Base-by-base conservation (phyloP, 2,888 invertebrate genomes). In the Cylloceria caligata region DNA sequence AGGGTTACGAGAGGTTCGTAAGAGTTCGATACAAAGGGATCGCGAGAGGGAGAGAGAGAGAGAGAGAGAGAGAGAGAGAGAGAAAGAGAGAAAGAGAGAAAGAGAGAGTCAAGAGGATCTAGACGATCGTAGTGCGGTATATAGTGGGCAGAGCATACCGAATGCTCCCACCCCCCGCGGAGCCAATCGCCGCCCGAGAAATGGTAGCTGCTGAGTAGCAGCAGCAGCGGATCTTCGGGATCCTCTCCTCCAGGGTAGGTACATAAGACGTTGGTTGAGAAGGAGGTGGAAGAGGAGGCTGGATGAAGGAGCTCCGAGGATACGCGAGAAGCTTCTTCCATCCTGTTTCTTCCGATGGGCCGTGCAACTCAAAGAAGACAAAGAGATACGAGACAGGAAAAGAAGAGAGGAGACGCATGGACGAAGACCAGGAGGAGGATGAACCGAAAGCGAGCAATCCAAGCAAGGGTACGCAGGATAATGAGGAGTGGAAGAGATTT, bases 101-200 rank as follows among this genome's bases (percentile, higher is more conserved):
- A 57, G 36, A 68, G n/a, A 69, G 24, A 21, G 16, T 16, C 19
- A 30, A 24, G 55, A 36, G 36, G 24, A 52, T 49, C n/a, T n/a
- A n/a, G n/a, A n/a, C n/a, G n/a, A n/a, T 69, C 27, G 27, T 34
- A 34, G 47, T 45, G 34, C 7, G 74, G 73, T 78, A 34, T 42
- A 52, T 67, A 67, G 84, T 85, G 83, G 85, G 77, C 81, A 80
- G 82, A 81, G 75, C 81, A 82, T 81, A 83, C 81, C 62, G 87
- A 90, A 90, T 90, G 89, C 89, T 89, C 88, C 86, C 89, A 89
- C 91, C 92, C 91, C 92, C 92, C 87, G 92, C 91, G 83, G 92
- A 91, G 92, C 91, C 92, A 92, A 92, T 92, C 92, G 91, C 91
- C 90, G 90, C 88, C 89, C 90, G 90, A 92, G 92, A 92, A 91